Percentiles rank a stretch among this genome's conserved stretches.
phyloP scores from a whole-genome alignment of 2,113 vertebrate species.

The Cercocebus atys region DNA sequence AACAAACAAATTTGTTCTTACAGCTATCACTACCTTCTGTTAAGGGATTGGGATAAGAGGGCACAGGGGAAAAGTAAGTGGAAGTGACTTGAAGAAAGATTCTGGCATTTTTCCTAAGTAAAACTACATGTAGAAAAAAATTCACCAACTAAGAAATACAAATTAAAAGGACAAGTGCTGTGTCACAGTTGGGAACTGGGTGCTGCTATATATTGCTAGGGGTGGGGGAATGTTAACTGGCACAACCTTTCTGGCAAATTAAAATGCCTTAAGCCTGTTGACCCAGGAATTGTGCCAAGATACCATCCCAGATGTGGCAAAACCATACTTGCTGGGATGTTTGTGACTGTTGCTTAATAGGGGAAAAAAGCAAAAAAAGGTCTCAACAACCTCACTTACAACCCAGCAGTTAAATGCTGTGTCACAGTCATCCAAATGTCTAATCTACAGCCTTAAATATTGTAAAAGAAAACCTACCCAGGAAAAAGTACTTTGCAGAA shows the following conservation, averaged over 20 bases:
- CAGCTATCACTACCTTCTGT: not conserved
- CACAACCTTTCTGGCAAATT: not conserved
- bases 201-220: not conserved
- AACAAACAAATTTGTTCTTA: not conserved
- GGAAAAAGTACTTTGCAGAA: not conserved
- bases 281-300: not conserved
- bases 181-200: not conserved
- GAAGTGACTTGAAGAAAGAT: not conserved
- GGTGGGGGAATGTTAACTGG: not conserved
- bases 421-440: not conserved
- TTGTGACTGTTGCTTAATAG: not conserved
- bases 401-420: not conserved
- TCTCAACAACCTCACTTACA: slow-evolving; percentile 18
- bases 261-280: not conserved
- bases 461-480: slow-evolving; percentile 14
- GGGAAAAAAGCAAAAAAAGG: not conserved
- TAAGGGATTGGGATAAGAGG: not conserved
- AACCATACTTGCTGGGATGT: not conserved
- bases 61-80: not conserved
- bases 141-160: not conserved
- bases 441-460: not conserved
- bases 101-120: slow-evolving; percentile 17
- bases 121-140: not conserved
- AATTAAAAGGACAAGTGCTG: not conserved
- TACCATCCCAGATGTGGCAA: not conserved